phyloP scores from a whole-genome alignment of 2,797 vertebrate species.

The Cyprinodon diabolis region DNA sequence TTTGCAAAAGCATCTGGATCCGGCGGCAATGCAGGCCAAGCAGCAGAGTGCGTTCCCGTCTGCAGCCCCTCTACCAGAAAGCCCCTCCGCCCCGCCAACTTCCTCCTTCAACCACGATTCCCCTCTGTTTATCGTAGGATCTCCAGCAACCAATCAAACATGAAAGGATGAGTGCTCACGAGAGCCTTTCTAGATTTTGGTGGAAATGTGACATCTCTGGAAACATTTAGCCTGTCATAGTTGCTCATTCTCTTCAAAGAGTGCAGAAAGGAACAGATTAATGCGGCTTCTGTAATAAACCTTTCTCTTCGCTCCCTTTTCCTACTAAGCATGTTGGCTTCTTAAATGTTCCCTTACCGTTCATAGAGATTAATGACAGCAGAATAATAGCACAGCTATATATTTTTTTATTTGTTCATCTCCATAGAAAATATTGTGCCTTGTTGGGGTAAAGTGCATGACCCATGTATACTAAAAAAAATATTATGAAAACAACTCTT shows the following conservation, averaged over 20 bases:
- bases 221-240: slow-evolving; percentile 85
- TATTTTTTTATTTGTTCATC: slow-evolving; percentile 59
- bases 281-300: slow-evolving; percentile 83
- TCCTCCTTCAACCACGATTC: slow-evolving; percentile 69
- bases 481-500: no score
- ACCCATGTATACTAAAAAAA: no score
- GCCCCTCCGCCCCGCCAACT: slow-evolving; percentile 42
- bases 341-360: slow-evolving; percentile 59
- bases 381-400: slow-evolving; percentile 62
- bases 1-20: slow-evolving; percentile 83
- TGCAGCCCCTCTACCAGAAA: slow-evolving; percentile 41
- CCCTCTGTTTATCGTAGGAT: slow-evolving; percentile 86
- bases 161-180: slow-evolving; percentile 84
- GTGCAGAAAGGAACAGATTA: slow-evolving; percentile 81
- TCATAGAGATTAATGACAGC: slow-evolving; percentile 57
- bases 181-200: slow-evolving; percentile 82
- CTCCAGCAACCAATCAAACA: slow-evolving; percentile 86
- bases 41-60: slow-evolving; percentile 59
- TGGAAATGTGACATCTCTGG: slow-evolving; percentile 88
- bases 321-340: slow-evolving; percentile 63
- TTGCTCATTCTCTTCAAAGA: slow-evolving; percentile 80
- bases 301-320: slow-evolving; percentile 75
- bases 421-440: not conserved
- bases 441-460: not conserved
- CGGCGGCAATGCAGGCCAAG: slow-evolving; percentile 64